These are phyloP conservation scores for Neodiprion virginianus DNA, from an alignment of 1,140 invertebrate species.

Conservation along the genomic window DNA sequence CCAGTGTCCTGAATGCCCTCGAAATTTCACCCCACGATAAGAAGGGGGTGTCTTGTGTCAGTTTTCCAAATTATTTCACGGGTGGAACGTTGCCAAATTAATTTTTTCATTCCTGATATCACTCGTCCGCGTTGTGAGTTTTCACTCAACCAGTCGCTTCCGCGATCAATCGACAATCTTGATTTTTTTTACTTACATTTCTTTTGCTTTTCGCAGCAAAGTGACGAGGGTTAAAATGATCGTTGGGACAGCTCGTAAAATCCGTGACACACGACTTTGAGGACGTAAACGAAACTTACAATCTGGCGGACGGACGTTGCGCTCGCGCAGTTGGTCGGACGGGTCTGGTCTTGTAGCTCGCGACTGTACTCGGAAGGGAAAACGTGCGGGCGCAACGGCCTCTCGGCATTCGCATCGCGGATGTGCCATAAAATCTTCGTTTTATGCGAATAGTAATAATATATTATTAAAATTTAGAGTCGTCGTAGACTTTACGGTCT, in stretches of 20 bases:
- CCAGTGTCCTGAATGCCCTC: no score
- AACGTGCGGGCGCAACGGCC: neutral
- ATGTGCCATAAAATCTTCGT: slow-evolving; percentile 1
- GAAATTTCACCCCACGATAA: neutral
- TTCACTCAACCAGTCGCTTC: no score
- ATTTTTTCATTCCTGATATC: no score
- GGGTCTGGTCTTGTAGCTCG: neutral
- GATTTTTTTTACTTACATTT: no score
- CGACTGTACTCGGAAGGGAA: neutral
- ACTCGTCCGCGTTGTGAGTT: no score
- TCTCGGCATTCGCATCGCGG: neutral
- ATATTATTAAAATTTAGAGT: slow-evolving; percentile 6
- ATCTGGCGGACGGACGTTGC: neutral
- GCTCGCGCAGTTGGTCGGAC: neutral
- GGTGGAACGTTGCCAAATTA: no score
- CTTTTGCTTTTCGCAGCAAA: no score
- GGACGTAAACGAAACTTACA: neutral
- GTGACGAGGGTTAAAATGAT: neutral
- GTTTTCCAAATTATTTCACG: neutral
- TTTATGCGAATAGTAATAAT: slow-evolving; percentile 4
- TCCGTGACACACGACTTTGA: neutral
- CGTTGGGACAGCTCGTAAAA: neutral
- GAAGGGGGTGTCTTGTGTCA: no score
- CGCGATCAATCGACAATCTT: no score
- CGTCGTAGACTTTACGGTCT: neutral